phyloP scores from a whole-genome alignment of 2,888 invertebrate species.

The Eutolmus rufibarbis region DNA sequence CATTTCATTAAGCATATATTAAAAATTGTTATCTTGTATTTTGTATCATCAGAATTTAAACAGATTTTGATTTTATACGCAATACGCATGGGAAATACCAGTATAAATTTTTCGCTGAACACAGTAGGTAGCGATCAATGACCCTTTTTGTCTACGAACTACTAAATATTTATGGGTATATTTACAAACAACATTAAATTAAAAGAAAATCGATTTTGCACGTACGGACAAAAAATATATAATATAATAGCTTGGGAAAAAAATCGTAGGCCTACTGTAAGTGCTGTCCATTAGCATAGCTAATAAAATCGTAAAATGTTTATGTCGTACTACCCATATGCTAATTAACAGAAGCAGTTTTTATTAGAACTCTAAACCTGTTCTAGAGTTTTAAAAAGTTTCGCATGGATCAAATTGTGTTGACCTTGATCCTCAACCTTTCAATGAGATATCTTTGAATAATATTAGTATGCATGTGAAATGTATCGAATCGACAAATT shows the following conservation, averaged over 20 bases:
- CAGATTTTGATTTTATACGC: background rate
- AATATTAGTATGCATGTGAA: background rate
- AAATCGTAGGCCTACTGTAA: background rate
- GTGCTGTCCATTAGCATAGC: background rate
- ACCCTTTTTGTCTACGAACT: background rate
- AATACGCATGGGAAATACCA: background rate
- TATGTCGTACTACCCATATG: background rate
- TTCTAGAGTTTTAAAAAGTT: background rate
- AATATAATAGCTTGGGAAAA: background rate
- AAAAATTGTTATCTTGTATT: background rate
- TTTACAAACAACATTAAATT: background rate
- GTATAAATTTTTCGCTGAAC: background rate
- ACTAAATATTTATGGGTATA: background rate
- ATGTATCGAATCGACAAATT: background rate
- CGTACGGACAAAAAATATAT: background rate
- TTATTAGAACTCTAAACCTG: background rate
- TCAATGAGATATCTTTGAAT: background rate
- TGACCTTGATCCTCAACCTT: background rate
- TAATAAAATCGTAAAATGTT: background rate
- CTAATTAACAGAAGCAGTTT: background rate
- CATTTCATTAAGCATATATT: background rate
- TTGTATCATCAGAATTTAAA: background rate
- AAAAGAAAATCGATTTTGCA: no score
- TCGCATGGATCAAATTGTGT: background rate
- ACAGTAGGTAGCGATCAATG: background rate